phyloP scores from a whole-genome alignment of 2,113 vertebrate species.

The Embiotoca jacksoni region DNA sequence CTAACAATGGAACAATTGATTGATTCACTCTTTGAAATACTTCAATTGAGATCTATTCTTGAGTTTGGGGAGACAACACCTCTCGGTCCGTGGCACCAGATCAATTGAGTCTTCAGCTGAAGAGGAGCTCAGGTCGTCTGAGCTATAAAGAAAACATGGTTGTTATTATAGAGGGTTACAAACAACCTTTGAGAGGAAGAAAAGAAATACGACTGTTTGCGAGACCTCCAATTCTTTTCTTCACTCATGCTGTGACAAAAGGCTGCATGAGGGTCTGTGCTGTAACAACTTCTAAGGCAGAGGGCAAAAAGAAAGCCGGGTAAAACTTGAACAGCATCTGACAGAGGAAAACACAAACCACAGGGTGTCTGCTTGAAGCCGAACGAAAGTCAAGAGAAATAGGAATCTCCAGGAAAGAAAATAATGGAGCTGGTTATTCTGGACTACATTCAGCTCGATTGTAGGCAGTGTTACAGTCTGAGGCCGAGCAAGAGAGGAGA shows the following conservation, averaged over 20 bases:
- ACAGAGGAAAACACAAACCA: slow-evolving; percentile 58
- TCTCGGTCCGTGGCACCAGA: background rate
- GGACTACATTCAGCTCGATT: background rate
- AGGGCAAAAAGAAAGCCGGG: slow-evolving; percentile 43
- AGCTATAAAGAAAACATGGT: background rate
- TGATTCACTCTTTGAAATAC: background rate
- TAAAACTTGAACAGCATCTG: slow-evolving; percentile 46
- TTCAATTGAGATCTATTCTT: background rate
- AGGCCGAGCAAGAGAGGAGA: background rate
- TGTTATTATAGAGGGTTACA: too few species aligned
- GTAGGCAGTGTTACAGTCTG: background rate
- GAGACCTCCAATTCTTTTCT: slow-evolving; percentile 37
- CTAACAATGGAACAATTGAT: too few species aligned
- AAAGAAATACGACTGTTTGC: background rate
- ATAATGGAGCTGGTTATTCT: slow-evolving; percentile 4
- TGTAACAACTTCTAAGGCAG: slow-evolving; percentile 28
- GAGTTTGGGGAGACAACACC: background rate
- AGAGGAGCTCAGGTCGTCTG: background rate
- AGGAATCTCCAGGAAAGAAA: background rate
- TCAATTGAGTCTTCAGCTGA: background rate
- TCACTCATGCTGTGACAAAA: slow-evolving; percentile 57
- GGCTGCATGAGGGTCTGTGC: slow-evolving; percentile 36
- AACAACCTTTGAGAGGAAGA: background rate
- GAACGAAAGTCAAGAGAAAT: slow-evolving; percentile 33
- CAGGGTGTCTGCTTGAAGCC: slow-evolving; percentile 45